Evolutionary conservation across 2,797 vertebrate species (phyloP).

Genomic region (Percopsis omiscomaycus): DNA sequence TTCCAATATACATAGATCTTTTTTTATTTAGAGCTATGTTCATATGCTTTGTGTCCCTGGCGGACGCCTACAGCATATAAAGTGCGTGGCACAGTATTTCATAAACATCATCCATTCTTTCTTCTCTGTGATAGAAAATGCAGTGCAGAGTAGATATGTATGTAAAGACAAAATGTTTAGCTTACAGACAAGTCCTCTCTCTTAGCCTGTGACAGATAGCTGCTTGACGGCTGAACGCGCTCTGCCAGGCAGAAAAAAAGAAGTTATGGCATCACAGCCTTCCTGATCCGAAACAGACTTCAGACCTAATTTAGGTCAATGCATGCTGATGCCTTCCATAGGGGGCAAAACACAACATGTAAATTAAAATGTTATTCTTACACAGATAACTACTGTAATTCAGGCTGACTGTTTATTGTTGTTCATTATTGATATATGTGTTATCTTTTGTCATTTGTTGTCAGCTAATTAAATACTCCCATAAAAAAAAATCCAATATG

Average conservation of each 20-base stretch:
- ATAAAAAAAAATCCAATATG: not conserved
- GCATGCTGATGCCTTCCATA: slow-evolving; percentile 13
- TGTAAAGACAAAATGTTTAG: not conserved
- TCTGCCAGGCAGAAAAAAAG: slow-evolving; percentile 25
- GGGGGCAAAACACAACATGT: slow-evolving; percentile 3
- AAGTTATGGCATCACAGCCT: slow-evolving; percentile 26
- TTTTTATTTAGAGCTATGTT: too few species aligned
- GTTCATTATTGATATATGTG: not conserved
- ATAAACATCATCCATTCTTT: too few species aligned
- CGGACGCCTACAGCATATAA: not conserved
- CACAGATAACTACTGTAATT: not conserved
- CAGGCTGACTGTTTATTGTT: not conserved
- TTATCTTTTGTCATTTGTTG: not conserved
- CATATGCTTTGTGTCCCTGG: not conserved
- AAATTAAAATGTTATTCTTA: not conserved
- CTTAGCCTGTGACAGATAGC: slow-evolving; percentile 14
- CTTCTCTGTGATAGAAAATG: too few species aligned
- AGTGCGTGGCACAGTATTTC: too few species aligned
- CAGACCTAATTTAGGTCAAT: slow-evolving; percentile 35
- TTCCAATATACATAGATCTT: too few species aligned
- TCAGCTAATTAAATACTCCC: not conserved
- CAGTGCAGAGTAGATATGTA: not conserved
- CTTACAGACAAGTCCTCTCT: slow-evolving; percentile 9
- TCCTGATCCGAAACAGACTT: slow-evolving; percentile 24
- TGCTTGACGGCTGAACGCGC: slow-evolving; percentile 19